A percentile compares a stretch with the other conserved stretches of the same genome.
phyloP scores from a whole-genome alignment of 2,888 invertebrate genomes.

The Leptinotarsa haldemani region DNA sequence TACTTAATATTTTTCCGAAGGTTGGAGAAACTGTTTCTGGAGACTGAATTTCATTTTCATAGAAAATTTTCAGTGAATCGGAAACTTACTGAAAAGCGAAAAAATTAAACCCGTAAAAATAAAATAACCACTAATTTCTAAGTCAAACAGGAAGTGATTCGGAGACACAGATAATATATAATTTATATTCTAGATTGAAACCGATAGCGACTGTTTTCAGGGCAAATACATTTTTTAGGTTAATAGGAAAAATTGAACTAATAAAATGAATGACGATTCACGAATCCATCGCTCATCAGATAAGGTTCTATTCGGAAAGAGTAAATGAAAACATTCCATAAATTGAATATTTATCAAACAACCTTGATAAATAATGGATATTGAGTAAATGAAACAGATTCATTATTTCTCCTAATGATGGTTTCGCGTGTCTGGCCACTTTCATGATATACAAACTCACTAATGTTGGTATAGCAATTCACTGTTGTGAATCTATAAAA shows the following conservation, averaged over 20 bases:
- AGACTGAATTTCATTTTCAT: too few species aligned
- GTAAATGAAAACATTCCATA: constrained; percentile 16
- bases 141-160: too few species aligned
- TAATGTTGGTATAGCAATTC: constrained; percentile 17
- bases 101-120: too few species aligned
- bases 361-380: constrained; percentile 17
- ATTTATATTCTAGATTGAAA: too few species aligned
- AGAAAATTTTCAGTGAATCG: too few species aligned
- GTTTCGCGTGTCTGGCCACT: constrained; percentile 5
- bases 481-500: constrained; percentile 17
- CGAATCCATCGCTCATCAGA: neutral
- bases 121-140: too few species aligned
- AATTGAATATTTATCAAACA: constrained; percentile 17
- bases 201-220: neutral
- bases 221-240: neutral
- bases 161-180: too few species aligned
- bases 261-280: neutral
- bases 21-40: too few species aligned
- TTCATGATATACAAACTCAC: constrained; percentile 14
- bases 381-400: constrained; percentile 19
- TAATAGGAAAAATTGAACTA: constrained; percentile 3
- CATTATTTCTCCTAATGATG: constrained; percentile 8
- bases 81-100: too few species aligned
- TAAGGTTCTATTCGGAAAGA: neutral
- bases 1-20: too few species aligned